A percentile compares a stretch with the other conserved stretches of the same genome.
phyloP scores from a whole-genome alignment of 2,888 invertebrate species.

The Tribolium freemani region DNA sequence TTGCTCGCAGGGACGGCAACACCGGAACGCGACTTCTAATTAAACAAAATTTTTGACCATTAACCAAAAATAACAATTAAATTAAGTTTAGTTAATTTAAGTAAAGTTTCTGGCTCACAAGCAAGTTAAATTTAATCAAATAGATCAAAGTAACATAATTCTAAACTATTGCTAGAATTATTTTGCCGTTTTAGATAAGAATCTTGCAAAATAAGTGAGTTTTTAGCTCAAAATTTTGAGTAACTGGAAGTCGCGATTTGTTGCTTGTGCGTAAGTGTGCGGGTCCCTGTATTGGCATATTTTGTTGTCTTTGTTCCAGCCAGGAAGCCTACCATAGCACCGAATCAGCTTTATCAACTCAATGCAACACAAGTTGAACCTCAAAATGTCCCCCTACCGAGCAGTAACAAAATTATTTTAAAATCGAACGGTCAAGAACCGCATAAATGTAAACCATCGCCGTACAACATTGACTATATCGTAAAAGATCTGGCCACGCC shows the following conservation, averaged over 20 bases:
- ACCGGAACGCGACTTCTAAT: too few relatives aligned
- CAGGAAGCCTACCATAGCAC: conserved; percentile 74
- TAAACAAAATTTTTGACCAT: too few relatives aligned
- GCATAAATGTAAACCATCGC: conserved; percentile 47
- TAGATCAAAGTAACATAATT: too few relatives aligned
- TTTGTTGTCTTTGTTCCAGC: conserved; percentile 71
- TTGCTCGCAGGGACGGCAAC: neutral
- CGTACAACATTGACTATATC: conserved; percentile 54
- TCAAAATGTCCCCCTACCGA: conserved; percentile 51
- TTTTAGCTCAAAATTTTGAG: too few relatives aligned
- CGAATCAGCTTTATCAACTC: conserved; percentile 52
- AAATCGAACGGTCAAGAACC: conserved; percentile 41
- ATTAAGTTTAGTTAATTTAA: too few relatives aligned
- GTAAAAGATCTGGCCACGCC: conserved; percentile 43
- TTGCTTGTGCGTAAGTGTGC: neutral
- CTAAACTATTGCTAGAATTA: too few relatives aligned
- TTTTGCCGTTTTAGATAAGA: too few relatives aligned
- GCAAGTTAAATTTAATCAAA: too few relatives aligned
- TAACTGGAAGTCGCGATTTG: neutral
- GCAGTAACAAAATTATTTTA: conserved; percentile 34
- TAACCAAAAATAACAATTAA: too few relatives aligned
- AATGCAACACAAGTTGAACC: conserved; percentile 33
- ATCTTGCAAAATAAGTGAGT: too few relatives aligned
- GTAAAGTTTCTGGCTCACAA: too few relatives aligned
- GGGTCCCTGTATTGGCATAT: conserved; percentile 46